These are phyloP conservation scores for Todus mexicanus DNA, from an alignment of 2,797 vertebrate species.

Conservation along the genomic window DNA sequence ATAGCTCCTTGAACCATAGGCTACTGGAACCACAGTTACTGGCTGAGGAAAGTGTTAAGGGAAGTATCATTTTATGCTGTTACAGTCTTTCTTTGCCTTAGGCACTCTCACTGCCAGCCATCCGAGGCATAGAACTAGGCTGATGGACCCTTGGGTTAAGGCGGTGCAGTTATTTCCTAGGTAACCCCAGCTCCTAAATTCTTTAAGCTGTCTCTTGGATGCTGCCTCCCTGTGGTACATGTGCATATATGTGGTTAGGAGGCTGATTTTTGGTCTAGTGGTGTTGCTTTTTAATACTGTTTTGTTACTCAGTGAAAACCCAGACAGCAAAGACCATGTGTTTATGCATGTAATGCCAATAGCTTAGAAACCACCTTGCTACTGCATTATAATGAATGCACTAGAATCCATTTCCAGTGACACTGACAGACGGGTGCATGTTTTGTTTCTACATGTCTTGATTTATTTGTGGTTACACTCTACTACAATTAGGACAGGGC, in stretches of 20 bases:
- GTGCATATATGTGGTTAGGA: not conserved
- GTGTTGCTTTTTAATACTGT: not conserved
- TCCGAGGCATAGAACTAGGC: not conserved
- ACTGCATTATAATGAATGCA: not conserved
- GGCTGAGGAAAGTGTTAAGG: not conserved
- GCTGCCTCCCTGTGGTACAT: not conserved
- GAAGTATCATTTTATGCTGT: not conserved
- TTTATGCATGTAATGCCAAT: not conserved
- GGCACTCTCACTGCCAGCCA: not conserved
- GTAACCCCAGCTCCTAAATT: not conserved
- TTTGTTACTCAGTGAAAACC: not conserved
- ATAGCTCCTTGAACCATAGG: not conserved
- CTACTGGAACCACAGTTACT: too few species aligned
- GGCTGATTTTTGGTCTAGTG: not conserved
- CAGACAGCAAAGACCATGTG: not conserved
- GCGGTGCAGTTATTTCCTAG: not conserved
- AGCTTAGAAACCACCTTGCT: not conserved
- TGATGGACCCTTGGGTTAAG: not conserved
- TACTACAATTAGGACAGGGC: not conserved
- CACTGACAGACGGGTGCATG: not conserved
- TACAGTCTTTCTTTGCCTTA: not conserved
- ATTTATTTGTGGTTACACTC: not conserved
- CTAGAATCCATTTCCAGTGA: not conserved
- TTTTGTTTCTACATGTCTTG: not conserved
- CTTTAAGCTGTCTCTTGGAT: not conserved